Evolutionary conservation across 2,888 invertebrate species (phyloP).

Genomic region (Cryptocephalus moraei): DNA sequence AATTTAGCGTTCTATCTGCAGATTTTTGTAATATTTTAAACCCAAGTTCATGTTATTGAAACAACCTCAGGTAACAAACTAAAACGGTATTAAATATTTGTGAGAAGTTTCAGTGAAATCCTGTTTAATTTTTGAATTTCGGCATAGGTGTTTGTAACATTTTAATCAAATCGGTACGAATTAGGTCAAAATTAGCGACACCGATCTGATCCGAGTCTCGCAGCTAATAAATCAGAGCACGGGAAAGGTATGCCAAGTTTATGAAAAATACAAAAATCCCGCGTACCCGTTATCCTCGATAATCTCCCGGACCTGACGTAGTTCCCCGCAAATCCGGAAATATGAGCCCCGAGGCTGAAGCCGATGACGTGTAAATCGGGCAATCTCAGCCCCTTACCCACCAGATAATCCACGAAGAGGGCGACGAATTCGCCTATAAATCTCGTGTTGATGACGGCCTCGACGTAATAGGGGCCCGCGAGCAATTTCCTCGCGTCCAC

Average conservation of each 20-base stretch:
- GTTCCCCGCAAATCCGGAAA: slow-evolving; percentile 48
- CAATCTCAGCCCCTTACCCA: slow-evolving; percentile 37
- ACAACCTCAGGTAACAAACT: too few relatives aligned
- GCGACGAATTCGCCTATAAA: slow-evolving; percentile 44
- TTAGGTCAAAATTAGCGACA: too few relatives aligned
- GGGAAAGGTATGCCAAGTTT: too few relatives aligned
- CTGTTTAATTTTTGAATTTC: too few relatives aligned
- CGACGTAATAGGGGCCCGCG: slow-evolving; percentile 47
- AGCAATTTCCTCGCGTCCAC: slow-evolving; percentile 42
- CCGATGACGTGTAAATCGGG: slow-evolving; percentile 20
- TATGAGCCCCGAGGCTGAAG: slow-evolving; percentile 36
- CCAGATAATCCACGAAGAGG: slow-evolving; percentile 43
- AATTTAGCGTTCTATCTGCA: too few relatives aligned
- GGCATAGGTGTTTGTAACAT: too few relatives aligned
- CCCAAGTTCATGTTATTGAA: too few relatives aligned
- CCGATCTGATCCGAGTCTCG: too few relatives aligned
- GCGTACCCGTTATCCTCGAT: slow-evolving; percentile 17
- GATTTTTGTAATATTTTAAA: too few relatives aligned
- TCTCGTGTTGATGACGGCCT: slow-evolving; percentile 41
- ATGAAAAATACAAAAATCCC: not conserved
- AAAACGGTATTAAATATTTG: too few relatives aligned
- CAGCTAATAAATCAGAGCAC: not conserved
- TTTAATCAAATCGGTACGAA: too few relatives aligned
- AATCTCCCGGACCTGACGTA: slow-evolving; percentile 16
- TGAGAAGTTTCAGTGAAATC: too few relatives aligned